These are phyloP conservation scores for Magallana nippona DNA, from an alignment of 2,888 invertebrate species.

Conservation along the genomic window DNA sequence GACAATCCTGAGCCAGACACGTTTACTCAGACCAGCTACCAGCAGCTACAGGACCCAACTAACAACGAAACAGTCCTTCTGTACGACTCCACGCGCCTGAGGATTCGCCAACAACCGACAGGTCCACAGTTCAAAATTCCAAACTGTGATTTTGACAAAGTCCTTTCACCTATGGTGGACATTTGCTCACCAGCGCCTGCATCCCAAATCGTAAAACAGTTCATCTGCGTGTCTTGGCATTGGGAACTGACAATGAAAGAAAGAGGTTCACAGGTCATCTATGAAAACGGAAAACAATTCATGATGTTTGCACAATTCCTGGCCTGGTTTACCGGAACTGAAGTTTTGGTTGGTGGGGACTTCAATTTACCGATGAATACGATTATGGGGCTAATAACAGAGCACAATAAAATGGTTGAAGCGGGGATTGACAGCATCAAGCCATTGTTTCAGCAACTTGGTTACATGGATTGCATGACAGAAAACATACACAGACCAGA, in stretches of 20 bases:
- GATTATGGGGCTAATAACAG: not conserved
- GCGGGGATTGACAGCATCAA: slow-evolving; percentile 19
- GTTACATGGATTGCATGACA: slow-evolving; percentile 45
- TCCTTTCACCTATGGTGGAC: not conserved
- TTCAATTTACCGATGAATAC: slow-evolving; percentile 14
- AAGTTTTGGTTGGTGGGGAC: slow-evolving; percentile 43
- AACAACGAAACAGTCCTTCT: slow-evolving; percentile 36
- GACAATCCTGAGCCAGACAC: not conserved
- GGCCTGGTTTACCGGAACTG: not conserved
- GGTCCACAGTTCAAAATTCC: not conserved
- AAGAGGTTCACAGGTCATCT: slow-evolving; percentile 10
- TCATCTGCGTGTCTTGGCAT: slow-evolving; percentile 39
- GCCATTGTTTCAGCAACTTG: slow-evolving; percentile 28
- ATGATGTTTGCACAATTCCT: slow-evolving; percentile 34
- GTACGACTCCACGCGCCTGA: slow-evolving; percentile 37
- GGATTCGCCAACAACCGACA: not conserved
- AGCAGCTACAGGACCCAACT: not conserved
- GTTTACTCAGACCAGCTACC: not conserved
- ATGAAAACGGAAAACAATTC: slow-evolving; percentile 15
- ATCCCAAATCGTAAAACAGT: not conserved
- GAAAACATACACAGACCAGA: not conserved
- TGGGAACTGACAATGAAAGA: slow-evolving; percentile 31
- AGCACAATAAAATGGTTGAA: slow-evolving; percentile 24
- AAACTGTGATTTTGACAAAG: not conserved
- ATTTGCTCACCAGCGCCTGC: slow-evolving; percentile 37